Conservation (phyloP, 1,140 invertebrate genomes). For the Hesperophylax magnus region DNA sequence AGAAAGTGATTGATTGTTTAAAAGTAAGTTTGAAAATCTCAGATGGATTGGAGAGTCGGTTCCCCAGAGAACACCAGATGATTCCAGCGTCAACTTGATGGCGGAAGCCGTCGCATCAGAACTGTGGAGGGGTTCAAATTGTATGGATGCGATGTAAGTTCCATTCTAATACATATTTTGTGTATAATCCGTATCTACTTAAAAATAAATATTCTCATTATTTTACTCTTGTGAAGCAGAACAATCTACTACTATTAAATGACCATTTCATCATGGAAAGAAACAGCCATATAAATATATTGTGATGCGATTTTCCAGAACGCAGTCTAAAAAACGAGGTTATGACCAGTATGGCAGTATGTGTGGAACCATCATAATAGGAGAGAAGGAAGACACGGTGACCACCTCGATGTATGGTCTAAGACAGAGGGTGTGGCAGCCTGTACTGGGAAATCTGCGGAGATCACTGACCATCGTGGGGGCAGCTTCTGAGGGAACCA, state of each 20-base stretch:
- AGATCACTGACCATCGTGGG: conserved; percentile 62
- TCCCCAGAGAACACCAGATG: conserved; percentile 67
- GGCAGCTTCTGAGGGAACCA: conserved; percentile 64
- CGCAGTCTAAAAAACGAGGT: conserved; percentile 58
- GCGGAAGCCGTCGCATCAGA: conserved; percentile 72
- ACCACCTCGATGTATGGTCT: conserved; percentile 28
- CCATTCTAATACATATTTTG: too few relatives aligned
- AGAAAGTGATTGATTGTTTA: too few relatives aligned
- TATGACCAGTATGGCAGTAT: conserved; percentile 72
- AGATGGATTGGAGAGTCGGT: conserved; percentile 74
- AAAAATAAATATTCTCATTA: too few relatives aligned
- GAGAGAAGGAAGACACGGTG: conserved; percentile 59
- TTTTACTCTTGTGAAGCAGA: too few relatives aligned
- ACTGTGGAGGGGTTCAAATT: conserved; percentile 67
- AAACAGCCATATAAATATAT: too few relatives aligned
- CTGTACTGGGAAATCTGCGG: conserved; percentile 58
- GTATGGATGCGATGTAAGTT: conserved; percentile 61
- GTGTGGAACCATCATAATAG: conserved; percentile 63
- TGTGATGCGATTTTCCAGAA: conserved; percentile 50
- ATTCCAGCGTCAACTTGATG: conserved; percentile 68
- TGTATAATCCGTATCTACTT: too few relatives aligned
- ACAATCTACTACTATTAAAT: too few relatives aligned
- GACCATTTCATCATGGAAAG: too few relatives aligned
- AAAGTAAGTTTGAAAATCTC: conserved; percentile 43
- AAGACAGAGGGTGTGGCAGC: conserved; percentile 61